Evolutionary conservation across 2,888 invertebrate species (phyloP), one percentile per base, ranked within the genome.

Genomic region (Morpho achilles): DNA sequence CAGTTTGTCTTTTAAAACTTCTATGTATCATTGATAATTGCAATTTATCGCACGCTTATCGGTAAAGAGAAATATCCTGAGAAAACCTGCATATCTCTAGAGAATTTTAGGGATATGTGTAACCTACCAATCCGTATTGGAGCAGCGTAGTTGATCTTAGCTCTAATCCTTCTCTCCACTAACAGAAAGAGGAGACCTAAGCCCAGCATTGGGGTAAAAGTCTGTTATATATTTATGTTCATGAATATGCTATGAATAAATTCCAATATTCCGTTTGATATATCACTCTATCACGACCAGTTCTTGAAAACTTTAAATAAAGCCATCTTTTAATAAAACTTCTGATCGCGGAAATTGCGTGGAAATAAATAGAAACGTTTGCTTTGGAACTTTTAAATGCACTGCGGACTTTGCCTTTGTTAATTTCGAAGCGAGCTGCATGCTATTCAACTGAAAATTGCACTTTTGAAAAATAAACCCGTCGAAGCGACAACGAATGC

Each of bases 301-400:
- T 9, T 41, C 9, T 39, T 41, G n/a, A 65, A 79, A 84, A 83
- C 75, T 86, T 84, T 79, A 71, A 64, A 60, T 73, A 68, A 53
- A 59, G 53, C 76, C 56, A 60, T 54, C 76, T 79, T 77, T 69
- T 77, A 82, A 82, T 80, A 79, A 80, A 85, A 82, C 78, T 80
- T 75, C 72, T 76, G 71, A 76, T 74, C 70, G 72, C 70, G 75
- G 77, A 82, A 80, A 86, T 82, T 82, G 80, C 77, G 79, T 80
- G 77, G 77, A 82, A 82, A 82, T 83, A 82, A 84, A 84, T 79
- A 80, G 75, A 71, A 71, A 74, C 67, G 73, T 79, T 77, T 70
- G 77, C 73, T 77, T 70, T 76, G 74, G 69, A 85, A 85, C 79
- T 84, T 54, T 54, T 78, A 63, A 86, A 84, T 80, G 76, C 73